These are phyloP conservation scores for Isaurus tuberculatus DNA, from an alignment of 92 coral and sea anemone species.

Conservation along the genomic window DNA sequence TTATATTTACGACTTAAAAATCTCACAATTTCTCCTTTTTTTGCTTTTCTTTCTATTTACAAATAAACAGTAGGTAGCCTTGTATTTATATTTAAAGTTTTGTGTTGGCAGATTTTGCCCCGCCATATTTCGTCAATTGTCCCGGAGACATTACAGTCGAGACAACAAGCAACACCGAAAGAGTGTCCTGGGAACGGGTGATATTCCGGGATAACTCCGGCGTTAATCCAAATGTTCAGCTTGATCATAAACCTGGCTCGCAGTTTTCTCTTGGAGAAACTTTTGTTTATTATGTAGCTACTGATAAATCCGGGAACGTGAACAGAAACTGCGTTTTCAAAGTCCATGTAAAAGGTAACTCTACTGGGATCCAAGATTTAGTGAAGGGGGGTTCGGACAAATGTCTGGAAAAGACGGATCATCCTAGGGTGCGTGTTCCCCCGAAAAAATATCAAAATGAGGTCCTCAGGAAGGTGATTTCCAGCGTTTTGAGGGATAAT, in stretches of 20 bases:
- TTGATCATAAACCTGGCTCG: conserved; percentile 52
- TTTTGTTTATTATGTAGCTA: conserved; percentile 69
- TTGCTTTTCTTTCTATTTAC: neutral
- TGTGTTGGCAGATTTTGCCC: conserved; percentile 70
- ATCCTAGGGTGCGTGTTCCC: too few relatives aligned
- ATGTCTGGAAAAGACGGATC: too few relatives aligned
- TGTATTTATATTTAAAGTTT: neutral
- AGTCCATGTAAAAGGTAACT: conserved; percentile 79
- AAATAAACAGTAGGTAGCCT: neutral
- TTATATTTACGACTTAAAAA: too few relatives aligned
- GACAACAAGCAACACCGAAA: conserved; percentile 19
- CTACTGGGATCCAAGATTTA: neutral
- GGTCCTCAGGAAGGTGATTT: too few relatives aligned
- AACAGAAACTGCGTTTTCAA: conserved; percentile 80
- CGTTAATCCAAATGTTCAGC: conserved; percentile 55
- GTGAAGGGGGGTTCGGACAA: too few relatives aligned
- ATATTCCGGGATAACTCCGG: conserved; percentile 86
- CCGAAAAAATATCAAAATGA: too few relatives aligned
- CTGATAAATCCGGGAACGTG: conserved; percentile 71
- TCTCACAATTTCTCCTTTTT: neutral
- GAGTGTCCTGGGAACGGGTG: conserved; percentile 77
- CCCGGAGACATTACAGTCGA: conserved; percentile 75
- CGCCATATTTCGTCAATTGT: conserved; percentile 84
- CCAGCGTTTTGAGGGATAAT: too few relatives aligned
- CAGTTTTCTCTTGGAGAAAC: conserved; percentile 67